These are phyloP conservation scores for Pseudonaja textilis DNA, from an alignment of 2,113 vertebrate species.

Conservation along the genomic window DNA sequence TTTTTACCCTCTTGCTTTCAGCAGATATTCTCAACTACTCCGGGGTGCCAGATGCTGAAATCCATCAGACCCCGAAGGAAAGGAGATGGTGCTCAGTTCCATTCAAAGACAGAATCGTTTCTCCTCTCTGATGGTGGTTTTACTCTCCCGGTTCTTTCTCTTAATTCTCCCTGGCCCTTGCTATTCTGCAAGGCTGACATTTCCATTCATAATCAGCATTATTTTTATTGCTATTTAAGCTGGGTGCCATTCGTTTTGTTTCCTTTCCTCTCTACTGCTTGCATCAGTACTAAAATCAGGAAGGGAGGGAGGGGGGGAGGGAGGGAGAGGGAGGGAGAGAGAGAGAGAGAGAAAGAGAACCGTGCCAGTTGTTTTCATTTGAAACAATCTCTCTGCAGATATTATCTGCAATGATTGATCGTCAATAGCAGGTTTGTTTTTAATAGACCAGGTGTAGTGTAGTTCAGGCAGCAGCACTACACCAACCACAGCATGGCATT, in stretches of 20 bases:
- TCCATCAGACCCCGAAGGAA: slow-evolving; percentile 12
- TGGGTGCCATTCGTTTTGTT: background rate
- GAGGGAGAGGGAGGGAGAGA: too few relatives aligned
- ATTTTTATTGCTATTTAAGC: background rate
- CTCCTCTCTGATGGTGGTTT: background rate
- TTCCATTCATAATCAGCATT: background rate
- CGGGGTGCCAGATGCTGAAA: background rate
- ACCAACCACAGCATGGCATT: slow-evolving; percentile 9
- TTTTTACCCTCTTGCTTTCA: slow-evolving; percentile 42
- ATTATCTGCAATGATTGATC: slow-evolving; percentile 49
- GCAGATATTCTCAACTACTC: slow-evolving; percentile 13
- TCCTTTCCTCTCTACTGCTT: background rate
- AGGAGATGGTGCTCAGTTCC: slow-evolving; percentile 33
- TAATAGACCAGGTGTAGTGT: slow-evolving; percentile 14
- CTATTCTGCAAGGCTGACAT: background rate
- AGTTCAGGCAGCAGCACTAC: slow-evolving; percentile 1
- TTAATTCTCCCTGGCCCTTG: slow-evolving; percentile 13
- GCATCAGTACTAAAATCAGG: background rate
- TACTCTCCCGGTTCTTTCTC: slow-evolving; percentile 1
- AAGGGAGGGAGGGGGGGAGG: background rate
- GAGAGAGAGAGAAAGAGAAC: background rate
- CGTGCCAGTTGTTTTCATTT: slow-evolving; percentile 32
- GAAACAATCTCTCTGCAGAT: slow-evolving; percentile 51
- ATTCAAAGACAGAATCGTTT: background rate
- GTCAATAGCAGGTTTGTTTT: slow-evolving; percentile 28